Percentiles rank a stretch among this genome's conserved stretches.
Evolutionary conservation across 2,113 vertebrate genomes (phyloP).

Genomic region (Brachypodius melanocephalos): DNA sequence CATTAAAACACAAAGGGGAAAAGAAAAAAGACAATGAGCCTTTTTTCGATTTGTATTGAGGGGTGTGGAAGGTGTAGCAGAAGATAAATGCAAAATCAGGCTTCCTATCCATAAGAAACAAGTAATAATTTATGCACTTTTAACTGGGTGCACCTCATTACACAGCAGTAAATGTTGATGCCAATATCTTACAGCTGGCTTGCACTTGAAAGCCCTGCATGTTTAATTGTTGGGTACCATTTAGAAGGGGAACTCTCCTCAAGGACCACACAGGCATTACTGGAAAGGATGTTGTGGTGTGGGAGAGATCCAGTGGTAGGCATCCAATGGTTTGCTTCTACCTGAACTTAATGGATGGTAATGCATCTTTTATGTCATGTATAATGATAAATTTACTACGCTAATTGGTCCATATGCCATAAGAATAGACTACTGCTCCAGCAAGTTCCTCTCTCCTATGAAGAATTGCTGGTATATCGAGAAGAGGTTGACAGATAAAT

Average conservation of each 20-base stretch:
- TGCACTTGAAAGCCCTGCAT: neutral
- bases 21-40: neutral
- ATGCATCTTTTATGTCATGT: slow-evolving; percentile 73
- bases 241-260: slow-evolving; percentile 49
- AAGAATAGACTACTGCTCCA: slow-evolving; percentile 65
- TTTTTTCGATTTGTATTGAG: neutral
- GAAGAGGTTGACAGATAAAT: slow-evolving; percentile 63
- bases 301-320: slow-evolving; percentile 51
- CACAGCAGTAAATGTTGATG: slow-evolving; percentile 31
- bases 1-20: neutral
- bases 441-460: slow-evolving; percentile 57
- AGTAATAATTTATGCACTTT: slow-evolving; percentile 39
- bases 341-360: slow-evolving; percentile 75
- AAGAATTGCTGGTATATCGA: slow-evolving; percentile 57
- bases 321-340: slow-evolving; percentile 65
- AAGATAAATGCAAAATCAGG: neutral
- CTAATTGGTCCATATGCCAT: slow-evolving; percentile 69
- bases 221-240: slow-evolving; percentile 52
- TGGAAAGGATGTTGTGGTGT: slow-evolving; percentile 73
- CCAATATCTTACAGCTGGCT: slow-evolving; percentile 13
- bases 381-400: slow-evolving; percentile 71
- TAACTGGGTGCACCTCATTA: slow-evolving; percentile 19
- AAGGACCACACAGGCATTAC: slow-evolving; percentile 40
- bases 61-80: neutral
- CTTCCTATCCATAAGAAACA: neutral